phyloP scores from a whole-genome alignment of 2,113 vertebrate genomes.

The Limanda limanda region DNA sequence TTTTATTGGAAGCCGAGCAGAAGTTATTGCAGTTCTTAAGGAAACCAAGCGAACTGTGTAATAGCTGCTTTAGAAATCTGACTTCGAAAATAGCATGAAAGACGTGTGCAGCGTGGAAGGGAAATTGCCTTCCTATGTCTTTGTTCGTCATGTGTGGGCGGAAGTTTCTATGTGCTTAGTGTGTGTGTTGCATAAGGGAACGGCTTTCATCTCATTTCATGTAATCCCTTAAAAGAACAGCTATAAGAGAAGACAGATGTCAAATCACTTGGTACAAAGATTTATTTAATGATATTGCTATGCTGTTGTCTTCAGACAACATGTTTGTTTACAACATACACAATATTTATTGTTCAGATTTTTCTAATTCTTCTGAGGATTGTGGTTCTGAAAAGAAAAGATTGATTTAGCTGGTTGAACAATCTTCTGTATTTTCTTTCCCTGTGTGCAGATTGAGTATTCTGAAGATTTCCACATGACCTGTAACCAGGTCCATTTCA shows the following conservation, averaged over 20 bases:
- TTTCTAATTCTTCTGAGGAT: background rate
- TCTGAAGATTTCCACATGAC: background rate
- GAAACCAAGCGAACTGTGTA: conserved; percentile 44
- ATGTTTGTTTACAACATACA: conserved; percentile 19
- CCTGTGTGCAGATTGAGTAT: background rate
- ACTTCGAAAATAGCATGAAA: conserved; percentile 54
- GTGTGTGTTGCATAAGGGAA: conserved; percentile 33
- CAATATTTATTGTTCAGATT: background rate
- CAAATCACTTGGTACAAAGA: conserved; percentile 34
- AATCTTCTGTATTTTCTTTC: background rate
- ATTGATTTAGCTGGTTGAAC: conserved; percentile 9
- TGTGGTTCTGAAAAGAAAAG: background rate
- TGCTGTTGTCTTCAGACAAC: conserved; percentile 13
- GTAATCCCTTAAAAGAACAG: conserved; percentile 53
- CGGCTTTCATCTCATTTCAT: conserved; percentile 64
- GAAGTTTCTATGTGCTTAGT: conserved; percentile 41
- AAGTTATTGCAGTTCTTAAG: conserved; percentile 27
- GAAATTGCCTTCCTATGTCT: conserved; percentile 51
- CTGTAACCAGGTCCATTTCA: background rate
- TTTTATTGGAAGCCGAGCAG: conserved; percentile 7
- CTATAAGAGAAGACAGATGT: conserved; percentile 24
- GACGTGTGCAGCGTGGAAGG: conserved; percentile 35
- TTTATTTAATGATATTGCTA: conserved; percentile 35
- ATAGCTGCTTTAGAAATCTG: conserved; percentile 39
- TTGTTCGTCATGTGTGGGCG: conserved; percentile 48